Evolutionary conservation across 2,888 invertebrate species (phyloP).

Genomic region (Heliconius charithonia): DNA sequence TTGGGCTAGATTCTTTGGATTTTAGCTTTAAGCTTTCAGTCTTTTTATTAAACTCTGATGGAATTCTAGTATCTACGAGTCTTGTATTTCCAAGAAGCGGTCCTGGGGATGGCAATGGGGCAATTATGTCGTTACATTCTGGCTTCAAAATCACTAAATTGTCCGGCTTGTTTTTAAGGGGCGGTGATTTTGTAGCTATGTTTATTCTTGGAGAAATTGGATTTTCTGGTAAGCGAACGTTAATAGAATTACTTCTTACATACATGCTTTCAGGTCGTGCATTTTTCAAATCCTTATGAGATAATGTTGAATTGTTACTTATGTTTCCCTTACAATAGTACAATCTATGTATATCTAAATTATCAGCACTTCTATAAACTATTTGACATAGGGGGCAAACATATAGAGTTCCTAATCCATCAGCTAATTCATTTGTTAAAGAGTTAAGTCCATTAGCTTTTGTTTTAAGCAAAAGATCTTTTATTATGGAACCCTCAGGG

Average conservation of each 20-base stretch:
- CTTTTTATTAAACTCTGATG: slow-evolving; percentile 74
- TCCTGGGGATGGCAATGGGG: slow-evolving; percentile 91
- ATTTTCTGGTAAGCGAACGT: slow-evolving; percentile 83
- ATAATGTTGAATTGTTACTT: slow-evolving; percentile 57
- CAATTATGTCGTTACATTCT: slow-evolving; percentile 78
- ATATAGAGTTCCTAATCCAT: slow-evolving; percentile 84
- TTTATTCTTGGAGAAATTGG: slow-evolving; percentile 68
- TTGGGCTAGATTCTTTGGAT: slow-evolving; percentile 67
- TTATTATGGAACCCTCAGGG: slow-evolving; percentile 88
- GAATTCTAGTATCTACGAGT: slow-evolving; percentile 86
- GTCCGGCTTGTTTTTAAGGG: slow-evolving; percentile 80
- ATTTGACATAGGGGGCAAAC: slow-evolving; percentile 91
- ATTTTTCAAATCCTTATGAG: slow-evolving; percentile 67
- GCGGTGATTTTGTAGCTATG: slow-evolving; percentile 66
- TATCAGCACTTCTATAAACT: slow-evolving; percentile 91
- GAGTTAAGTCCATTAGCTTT: slow-evolving; percentile 76
- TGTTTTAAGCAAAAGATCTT: slow-evolving; percentile 90
- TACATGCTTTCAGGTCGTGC: slow-evolving; percentile 76
- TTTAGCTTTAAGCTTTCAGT: slow-evolving; percentile 68
- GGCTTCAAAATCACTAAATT: slow-evolving; percentile 81
- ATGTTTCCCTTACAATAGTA: slow-evolving; percentile 90
- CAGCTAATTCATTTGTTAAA: slow-evolving; percentile 83
- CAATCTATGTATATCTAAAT: slow-evolving; percentile 90
- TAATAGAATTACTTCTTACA: slow-evolving; percentile 84
- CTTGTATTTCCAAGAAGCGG: slow-evolving; percentile 92